Evolutionary conservation across 2,797 vertebrate species (phyloP).

Genomic region (Coendou prehensilis): DNA sequence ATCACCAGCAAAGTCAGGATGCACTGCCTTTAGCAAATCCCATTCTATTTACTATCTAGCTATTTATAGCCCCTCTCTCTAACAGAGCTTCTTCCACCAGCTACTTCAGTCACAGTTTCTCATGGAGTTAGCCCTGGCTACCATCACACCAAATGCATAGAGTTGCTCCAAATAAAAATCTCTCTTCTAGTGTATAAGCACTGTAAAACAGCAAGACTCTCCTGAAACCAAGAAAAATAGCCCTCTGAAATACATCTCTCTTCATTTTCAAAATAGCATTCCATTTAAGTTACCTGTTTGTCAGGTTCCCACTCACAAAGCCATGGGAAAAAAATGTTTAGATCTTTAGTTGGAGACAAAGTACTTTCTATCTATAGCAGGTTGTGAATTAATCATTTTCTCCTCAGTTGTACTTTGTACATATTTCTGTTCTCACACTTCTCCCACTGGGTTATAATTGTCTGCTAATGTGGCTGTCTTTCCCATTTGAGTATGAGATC

Average conservation of each 20-base stretch:
- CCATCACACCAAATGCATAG: constrained; percentile 23
- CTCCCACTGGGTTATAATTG: constrained; percentile 63
- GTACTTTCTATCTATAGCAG: constrained; percentile 81
- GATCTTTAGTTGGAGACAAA: constrained; percentile 79
- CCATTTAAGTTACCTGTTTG: constrained; percentile 83
- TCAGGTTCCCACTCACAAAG: constrained; percentile 83
- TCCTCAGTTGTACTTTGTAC: constrained; percentile 60
- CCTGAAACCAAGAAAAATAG: constrained; percentile 76
- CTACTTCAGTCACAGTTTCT: constrained; percentile 35
- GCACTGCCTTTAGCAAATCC: neutral
- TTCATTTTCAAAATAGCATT: constrained; percentile 79
- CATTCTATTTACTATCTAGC: constrained; percentile 50
- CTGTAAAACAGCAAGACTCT: constrained; percentile 61
- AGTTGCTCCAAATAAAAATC: constrained; percentile 63
- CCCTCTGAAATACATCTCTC: constrained; percentile 80
- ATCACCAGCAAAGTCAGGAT: constrained; percentile 2
- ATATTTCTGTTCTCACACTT: constrained; percentile 70
- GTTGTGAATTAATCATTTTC: constrained; percentile 79
- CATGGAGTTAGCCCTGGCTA: constrained; percentile 4
- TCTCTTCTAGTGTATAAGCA: constrained; percentile 51
- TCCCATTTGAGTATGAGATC: constrained; percentile 50
- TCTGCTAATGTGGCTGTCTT: constrained; percentile 66
- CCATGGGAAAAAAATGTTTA: constrained; percentile 78
- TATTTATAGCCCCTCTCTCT: neutral
- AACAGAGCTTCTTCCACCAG: constrained; percentile 27